Evolutionary conservation across 2,113 vertebrate species (phyloP).

Genomic region (Scatophagus argus): DNA sequence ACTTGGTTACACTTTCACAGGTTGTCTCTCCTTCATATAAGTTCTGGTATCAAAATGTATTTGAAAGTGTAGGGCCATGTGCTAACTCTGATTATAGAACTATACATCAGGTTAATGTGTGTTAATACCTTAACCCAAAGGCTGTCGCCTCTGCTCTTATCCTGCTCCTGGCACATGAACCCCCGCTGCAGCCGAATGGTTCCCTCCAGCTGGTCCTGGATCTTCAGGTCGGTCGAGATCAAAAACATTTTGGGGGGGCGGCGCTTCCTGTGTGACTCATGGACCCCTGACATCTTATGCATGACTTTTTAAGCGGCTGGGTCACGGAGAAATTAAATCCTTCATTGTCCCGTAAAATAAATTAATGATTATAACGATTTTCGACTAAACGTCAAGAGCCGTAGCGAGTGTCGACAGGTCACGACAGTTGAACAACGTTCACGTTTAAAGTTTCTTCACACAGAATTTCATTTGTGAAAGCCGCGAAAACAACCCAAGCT

Average conservation of each 20-base stretch:
- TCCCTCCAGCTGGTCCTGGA: slow-evolving; percentile 82
- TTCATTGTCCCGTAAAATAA: slow-evolving; percentile 11
- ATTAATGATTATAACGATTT: background rate
- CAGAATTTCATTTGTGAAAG: background rate
- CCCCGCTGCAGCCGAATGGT: slow-evolving; percentile 80
- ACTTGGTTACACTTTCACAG: no score
- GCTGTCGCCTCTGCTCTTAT: slow-evolving; percentile 64
- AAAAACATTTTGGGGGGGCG: slow-evolving; percentile 76
- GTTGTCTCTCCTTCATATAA: no score
- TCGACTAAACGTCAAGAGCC: background rate
- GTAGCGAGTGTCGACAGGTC: slow-evolving; percentile 9
- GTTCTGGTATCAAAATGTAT: background rate
- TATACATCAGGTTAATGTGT: background rate
- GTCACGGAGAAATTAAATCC: background rate
- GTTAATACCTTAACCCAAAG: slow-evolving; percentile 81
- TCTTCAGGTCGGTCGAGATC: slow-evolving; percentile 72
- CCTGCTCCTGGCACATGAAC: slow-evolving; percentile 80
- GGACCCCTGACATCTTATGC: slow-evolving; percentile 73
- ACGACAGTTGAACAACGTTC: background rate
- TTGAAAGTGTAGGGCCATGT: background rate
- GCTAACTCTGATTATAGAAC: background rate
- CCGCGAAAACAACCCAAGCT: background rate
- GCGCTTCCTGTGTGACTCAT: slow-evolving; percentile 66
- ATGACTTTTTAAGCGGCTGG: background rate
- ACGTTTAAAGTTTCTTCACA: slow-evolving; percentile 20